phyloP scores from a whole-genome alignment of 2,888 invertebrate species.

The Lasius fuliginosus region DNA sequence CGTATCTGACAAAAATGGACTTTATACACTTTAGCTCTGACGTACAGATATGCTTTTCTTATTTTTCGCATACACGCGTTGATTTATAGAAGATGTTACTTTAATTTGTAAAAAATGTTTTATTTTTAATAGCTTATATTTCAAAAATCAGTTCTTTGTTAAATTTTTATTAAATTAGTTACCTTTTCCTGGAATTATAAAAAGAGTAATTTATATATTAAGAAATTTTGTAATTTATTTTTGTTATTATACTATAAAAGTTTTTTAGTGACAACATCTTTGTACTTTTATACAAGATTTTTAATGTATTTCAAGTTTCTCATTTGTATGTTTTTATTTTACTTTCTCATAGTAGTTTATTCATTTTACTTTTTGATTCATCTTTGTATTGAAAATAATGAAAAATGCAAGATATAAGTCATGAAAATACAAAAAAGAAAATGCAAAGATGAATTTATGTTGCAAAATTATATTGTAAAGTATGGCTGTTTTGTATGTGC shows the following conservation, averaged over 20 bases:
- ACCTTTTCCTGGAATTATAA: background rate
- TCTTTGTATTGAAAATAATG: background rate
- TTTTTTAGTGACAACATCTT: background rate
- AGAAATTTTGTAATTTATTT: background rate
- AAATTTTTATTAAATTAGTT: constrained; percentile 20
- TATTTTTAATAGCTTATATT: background rate
- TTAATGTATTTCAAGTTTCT: background rate
- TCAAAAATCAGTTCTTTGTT: background rate
- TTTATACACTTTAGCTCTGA: too few relatives aligned
- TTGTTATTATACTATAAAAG: background rate
- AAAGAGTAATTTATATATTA: background rate
- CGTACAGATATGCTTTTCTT: background rate
- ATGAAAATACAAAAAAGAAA: constrained; percentile 4
- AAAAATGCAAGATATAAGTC: background rate
- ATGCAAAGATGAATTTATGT: background rate
- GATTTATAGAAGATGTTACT: background rate
- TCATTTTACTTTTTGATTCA: background rate
- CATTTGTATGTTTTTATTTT: background rate
- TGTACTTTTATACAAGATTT: background rate
- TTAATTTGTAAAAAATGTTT: background rate
- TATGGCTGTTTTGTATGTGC: background rate
- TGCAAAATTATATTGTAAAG: background rate
- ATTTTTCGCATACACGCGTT: background rate
- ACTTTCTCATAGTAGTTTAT: background rate
- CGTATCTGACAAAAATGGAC: too few relatives aligned